phyloP scores from a whole-genome alignment of 2,888 invertebrate genomes.

The Ectemnius continuus region DNA sequence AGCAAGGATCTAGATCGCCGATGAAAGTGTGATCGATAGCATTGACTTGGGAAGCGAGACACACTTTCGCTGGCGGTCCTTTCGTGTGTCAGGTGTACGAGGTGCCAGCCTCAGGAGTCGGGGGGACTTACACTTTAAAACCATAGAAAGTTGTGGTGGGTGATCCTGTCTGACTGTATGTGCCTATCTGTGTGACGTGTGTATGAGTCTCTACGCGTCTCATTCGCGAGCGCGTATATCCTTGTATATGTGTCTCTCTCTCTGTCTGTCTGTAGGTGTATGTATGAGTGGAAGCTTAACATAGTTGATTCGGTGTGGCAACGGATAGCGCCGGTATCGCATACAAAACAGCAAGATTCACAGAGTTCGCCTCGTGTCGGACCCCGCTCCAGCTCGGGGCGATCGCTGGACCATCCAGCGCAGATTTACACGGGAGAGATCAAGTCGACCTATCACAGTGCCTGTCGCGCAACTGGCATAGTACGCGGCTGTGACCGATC shows the following conservation, averaged over 20 bases:
- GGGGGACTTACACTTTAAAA: too few relatives aligned
- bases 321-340: constrained; percentile 16
- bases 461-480: constrained; percentile 12
- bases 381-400: background rate
- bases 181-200: background rate
- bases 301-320: constrained; percentile 5
- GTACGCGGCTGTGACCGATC: constrained; percentile 30
- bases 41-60: too few relatives aligned
- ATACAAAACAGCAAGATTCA: constrained; percentile 37
- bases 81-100: too few relatives aligned
- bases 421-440: constrained; percentile 31
- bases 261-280: background rate
- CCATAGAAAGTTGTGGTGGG: constrained; percentile 16
- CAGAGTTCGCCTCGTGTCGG: background rate
- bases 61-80: too few relatives aligned
- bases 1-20: background rate
- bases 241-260: background rate
- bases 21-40: too few relatives aligned
- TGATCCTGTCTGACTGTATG: constrained; percentile 11
- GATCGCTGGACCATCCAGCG: constrained; percentile 29
- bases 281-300: background rate
- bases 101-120: too few relatives aligned
- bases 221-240: constrained; percentile 1
- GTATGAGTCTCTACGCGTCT: too few relatives aligned
- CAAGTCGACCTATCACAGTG: constrained; percentile 44